These are phyloP conservation scores for Sylvia borin DNA, from an alignment of 2,797 vertebrate species.

Conservation along the genomic window DNA sequence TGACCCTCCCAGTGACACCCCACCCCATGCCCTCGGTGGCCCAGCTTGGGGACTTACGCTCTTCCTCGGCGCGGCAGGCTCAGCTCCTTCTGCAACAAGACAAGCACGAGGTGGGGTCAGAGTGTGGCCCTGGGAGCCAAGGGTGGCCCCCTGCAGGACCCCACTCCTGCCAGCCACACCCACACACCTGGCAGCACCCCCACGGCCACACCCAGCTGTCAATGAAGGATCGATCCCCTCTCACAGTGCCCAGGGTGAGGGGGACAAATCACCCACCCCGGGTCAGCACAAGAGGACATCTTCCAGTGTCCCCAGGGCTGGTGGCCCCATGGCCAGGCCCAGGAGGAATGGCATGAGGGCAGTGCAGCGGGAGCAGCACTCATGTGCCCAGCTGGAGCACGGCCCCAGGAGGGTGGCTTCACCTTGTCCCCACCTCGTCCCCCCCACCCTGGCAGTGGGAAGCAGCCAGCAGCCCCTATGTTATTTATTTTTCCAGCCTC, in stretches of 20 bases:
- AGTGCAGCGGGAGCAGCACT: background rate
- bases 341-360: accelerated
- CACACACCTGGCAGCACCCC: background rate
- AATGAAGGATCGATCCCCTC: accelerated
- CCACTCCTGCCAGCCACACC: background rate
- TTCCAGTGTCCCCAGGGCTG: background rate
- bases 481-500: background rate
- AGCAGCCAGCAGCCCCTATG: accelerated
- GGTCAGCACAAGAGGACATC: background rate
- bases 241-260: background rate
- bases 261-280: background rate
- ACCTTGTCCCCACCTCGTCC: background rate
- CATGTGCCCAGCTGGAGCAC: background rate
- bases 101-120: constrained; percentile 19
- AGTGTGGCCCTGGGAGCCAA: accelerated
- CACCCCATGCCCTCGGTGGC: accelerated
- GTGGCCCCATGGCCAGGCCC: background rate
- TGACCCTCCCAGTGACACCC: background rate
- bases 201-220: background rate
- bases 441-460: accelerated
- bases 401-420: background rate
- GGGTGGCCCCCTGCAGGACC: background rate
- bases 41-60: constrained; percentile 72
- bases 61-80: constrained; percentile 81
- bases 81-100: constrained; percentile 82